A percentile compares a stretch with the other conserved stretches of the same genome.
These are phyloP conservation scores for Aelia acuminata DNA, from an alignment of 2,888 invertebrate species.

Conservation along the genomic window DNA sequence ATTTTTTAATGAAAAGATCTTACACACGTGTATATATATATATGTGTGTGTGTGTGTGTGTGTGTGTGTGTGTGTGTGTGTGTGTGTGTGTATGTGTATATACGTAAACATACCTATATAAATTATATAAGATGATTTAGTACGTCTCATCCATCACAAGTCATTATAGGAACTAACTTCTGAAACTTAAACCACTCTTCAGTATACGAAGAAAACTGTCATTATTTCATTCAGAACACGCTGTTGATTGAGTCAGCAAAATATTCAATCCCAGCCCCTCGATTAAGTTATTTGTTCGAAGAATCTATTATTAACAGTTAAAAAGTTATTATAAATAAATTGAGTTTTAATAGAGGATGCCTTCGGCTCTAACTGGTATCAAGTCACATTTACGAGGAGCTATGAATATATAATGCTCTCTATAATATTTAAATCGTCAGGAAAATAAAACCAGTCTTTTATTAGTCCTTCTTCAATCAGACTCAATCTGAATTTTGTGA, in stretches of 20 bases:
- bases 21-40: too few relatives aligned
- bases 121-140: too few relatives aligned
- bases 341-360: not conserved
- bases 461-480: not conserved
- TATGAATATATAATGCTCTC: not conserved
- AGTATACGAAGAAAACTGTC: too few relatives aligned
- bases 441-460: conserved; percentile 13
- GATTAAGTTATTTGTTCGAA: not conserved
- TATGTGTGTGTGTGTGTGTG: too few relatives aligned
- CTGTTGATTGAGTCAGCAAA: not conserved
- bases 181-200: too few relatives aligned
- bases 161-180: not conserved
- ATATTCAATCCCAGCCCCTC: not conserved
- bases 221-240: too few relatives aligned
- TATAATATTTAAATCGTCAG: conserved; percentile 6
- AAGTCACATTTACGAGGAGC: not conserved
- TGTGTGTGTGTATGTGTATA: too few relatives aligned
- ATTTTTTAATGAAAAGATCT: too few relatives aligned
- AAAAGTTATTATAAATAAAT: not conserved
- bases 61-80: too few relatives aligned
- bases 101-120: too few relatives aligned
- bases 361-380: not conserved
- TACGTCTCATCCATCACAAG: too few relatives aligned
- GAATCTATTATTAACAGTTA: not conserved
- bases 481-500: not conserved